These are phyloP conservation scores for Helarctos malayanus DNA, from an alignment of 2,797 vertebrate genomes.

Conservation along the genomic window DNA sequence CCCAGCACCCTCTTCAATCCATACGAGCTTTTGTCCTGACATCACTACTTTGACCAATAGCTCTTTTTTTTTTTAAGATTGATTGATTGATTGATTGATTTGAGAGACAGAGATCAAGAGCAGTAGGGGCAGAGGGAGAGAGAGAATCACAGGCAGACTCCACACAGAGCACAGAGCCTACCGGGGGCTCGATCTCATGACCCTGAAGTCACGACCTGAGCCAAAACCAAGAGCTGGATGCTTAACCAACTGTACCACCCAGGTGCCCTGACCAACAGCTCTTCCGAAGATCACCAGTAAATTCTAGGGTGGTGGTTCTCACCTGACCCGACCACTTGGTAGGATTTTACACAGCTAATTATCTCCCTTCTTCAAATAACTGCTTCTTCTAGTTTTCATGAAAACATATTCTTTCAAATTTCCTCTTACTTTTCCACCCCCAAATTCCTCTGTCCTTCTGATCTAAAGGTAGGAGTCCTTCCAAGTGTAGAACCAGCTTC, in stretches of 20 bases:
- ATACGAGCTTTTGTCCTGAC: background rate
- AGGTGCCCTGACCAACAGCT: background rate
- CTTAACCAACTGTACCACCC: background rate
- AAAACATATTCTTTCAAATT: background rate
- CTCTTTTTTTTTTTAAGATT: too few species aligned
- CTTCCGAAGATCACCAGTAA: background rate
- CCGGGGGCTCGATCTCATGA: background rate
- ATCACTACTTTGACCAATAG: background rate
- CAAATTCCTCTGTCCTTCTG: background rate
- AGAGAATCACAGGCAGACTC: background rate
- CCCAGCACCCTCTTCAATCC: background rate
- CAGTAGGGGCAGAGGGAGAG: background rate
- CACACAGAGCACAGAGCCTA: background rate
- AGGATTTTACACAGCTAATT: background rate
- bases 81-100: background rate
- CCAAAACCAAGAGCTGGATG: background rate
- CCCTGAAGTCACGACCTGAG: background rate
- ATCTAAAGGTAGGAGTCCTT: background rate
- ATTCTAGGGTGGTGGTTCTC: background rate
- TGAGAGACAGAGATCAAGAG: background rate
- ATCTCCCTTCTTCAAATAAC: background rate
- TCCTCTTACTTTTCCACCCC: background rate
- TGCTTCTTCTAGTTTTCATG: background rate
- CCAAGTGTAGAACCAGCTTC: background rate
- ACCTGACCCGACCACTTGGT: background rate